Base-by-base conservation (phyloP, 2,113 vertebrate genomes). In the Salminus brasiliensis region DNA sequence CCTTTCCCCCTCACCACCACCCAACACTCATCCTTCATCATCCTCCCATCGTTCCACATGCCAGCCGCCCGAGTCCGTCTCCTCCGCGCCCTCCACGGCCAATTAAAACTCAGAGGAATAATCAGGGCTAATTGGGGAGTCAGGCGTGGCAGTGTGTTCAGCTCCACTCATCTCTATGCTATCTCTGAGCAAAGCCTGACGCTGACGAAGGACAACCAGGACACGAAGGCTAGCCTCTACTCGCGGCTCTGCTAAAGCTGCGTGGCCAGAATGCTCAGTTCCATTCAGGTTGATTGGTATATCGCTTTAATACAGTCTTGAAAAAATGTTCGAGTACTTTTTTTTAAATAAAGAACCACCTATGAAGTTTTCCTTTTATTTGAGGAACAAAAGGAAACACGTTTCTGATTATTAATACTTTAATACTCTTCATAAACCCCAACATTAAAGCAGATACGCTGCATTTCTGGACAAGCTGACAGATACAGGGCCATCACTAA, bases 61-160 rank as follows among this genome's bases (percentile, higher is more conserved):
- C 74, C 82, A 77, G 74, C 49, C 68, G 9, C 45, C n/a, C 43
- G 69, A 41, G 78, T 6, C 63, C 23, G 18, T 53, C 30, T 66
- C 78, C 66, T 52, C 32, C 13, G 25, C 12, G 32, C 43, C 78
- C 73, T 39, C 32, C n/a, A 18, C 23, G 45, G 60, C 76, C 75
- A 72, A 82, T 82, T 85, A 82, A 76, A 72, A 70, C 72, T 60
- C 45, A 18, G 23, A 79, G 34, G 72, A 76, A 79, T 79, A 74
- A 82, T 85, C 71, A 23, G 39, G 75, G 34, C 34, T 81, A 81
- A 84, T 65, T 84, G 74, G 66, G 71, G 63, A 66, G 47, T 29
- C 36, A 84, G 79, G 63, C 47, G 6, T 78, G 62, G 34, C 75
- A 21, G 34, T n/a, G 52, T 10, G 21, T 52, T 25, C 43, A 60